Evolutionary conservation across 1,140 invertebrate genomes (phyloP), one percentile per base, ranked within the genome.

Genomic region (Anadara kagoshimensis): DNA sequence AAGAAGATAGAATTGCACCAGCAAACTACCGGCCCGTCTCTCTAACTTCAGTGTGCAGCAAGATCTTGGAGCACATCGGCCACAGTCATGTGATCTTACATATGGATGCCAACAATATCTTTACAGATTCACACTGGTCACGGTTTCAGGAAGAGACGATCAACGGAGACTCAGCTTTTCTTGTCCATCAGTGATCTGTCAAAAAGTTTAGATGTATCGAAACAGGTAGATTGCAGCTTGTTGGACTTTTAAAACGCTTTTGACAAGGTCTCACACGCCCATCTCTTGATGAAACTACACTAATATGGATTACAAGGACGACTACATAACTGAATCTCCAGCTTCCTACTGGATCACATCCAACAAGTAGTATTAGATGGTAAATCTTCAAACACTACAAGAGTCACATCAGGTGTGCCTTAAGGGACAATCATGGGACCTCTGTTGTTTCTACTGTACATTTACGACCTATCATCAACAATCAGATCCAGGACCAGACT

Each of bases 391-490:
- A 72, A 64, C 41, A 29, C 72, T 24, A 24, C 18, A 29, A n/a
- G 26, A 8, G 68, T 75, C 3, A 20, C 22, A n/a, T 63, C 57
- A 11, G 68, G 73, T 12, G 77, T 78, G 5, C 63, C 77, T 4
- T 69, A 78, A 57, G 77, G 77, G 7, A 71, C 57, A 14, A 45
- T 76, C n/a, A 20, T 76, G 18, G 73, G 59, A 12, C 73, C 73
- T 5, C 12, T 71, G 14, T 45, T 76, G 36, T 76, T 71, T 53
- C 26, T 76, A 8, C 1, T 72, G 16, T 76, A 67, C 47, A 73
- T 71, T 18, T 73, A 73, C 22, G 77, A 78, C 47, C 29, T 70
- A n/a, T 43, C 44, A 11, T 22, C 24, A 26, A 18, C 24, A 8
- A 26, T 26, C 24, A 18, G 22, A 24, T 57, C 54, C 8, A 26